Evolutionary conservation across 2,888 invertebrate species (phyloP), one percentile per base, ranked within the genome.

Genomic region (Coecobrya sp.): DNA sequence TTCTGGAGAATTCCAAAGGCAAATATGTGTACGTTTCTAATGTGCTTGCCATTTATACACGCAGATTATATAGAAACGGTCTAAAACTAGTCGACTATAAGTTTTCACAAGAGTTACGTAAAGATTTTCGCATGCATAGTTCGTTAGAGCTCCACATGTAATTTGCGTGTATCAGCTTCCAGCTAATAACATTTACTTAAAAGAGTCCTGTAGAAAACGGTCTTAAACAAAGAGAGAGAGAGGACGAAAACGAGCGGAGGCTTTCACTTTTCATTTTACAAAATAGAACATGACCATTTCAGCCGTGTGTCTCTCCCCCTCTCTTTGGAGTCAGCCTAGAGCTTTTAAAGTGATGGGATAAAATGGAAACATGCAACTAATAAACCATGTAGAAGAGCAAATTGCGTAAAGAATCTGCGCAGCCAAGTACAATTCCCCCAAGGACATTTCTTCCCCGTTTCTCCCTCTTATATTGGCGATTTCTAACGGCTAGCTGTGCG

Each of bases 391-490:
- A 45, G 87, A 59, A 49, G 36, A 59, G 86, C n/a, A 59, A 76
- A 36, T 36, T 55, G 55, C 55, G 19, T 25, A 11, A 25, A 27
- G 22, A 65, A 25, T 22, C 65, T 8, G 27, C 8, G 25, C 52
- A 89, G 84, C 16, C 59, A 22, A 68, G 86, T 86, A 62, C 79
- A 90, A 91, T 91, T 91, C 68, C 91, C 91, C 68, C 30, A 45
- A 65, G n/a, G 52, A 68, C 90, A 76, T 86, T 81, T 52, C 55
- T 36, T 49, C 49, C 10, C 13, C n/a, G n/a, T 86, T 49, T 27
- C 1, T 30, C 5, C 81, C 36, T 13, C 49, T 49, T 49, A 3
- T 49, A 1, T 49, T 13, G 1, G 1, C 3, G 13, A 49, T 49
- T 10, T 49, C 49, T 49, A 13, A 49, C 13, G 11, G 13, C 49